A percentile compares a stretch with the other conserved stretches of the same genome.
phyloP scores from a whole-genome alignment of 2,888 invertebrate genomes.

The Neoitamus cyanurus region DNA sequence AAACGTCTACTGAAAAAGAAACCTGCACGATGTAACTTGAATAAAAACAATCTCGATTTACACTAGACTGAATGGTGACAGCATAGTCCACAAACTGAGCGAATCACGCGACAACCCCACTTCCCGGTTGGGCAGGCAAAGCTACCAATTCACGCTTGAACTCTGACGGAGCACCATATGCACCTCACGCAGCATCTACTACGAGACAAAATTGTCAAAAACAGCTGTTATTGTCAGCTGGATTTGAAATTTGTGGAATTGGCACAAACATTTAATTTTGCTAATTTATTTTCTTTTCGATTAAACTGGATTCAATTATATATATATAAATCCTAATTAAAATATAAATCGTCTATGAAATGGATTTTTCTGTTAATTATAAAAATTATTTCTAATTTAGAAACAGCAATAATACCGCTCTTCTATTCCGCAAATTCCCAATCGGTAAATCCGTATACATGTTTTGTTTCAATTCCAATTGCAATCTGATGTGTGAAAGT shows the following conservation, averaged over 20 bases:
- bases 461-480: not conserved
- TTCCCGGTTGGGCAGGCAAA: not conserved
- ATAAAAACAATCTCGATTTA: not conserved
- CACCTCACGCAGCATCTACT: too few relatives aligned
- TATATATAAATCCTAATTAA: too few relatives aligned
- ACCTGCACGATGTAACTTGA: not conserved
- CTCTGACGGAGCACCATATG: not conserved
- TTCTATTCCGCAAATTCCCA: not conserved
- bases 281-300: too few relatives aligned
- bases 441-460: not conserved
- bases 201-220: not conserved
- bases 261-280: too few relatives aligned
- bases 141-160: not conserved
- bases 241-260: too few relatives aligned
- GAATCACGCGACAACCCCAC: not conserved
- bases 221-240: too few relatives aligned
- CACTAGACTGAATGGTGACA: not conserved
- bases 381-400: not conserved
- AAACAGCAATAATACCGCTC: not conserved
- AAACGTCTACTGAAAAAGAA: conserved; percentile 31
- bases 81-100: not conserved
- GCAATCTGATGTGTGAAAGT: not conserved
- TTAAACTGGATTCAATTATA: too few relatives aligned
- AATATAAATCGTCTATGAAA: not conserved
- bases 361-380: not conserved